Percentiles rank a stretch among this genome's conserved stretches.
Evolutionary conservation across 2,797 vertebrate genomes (phyloP).

Genomic region (Nyctalus aviator): DNA sequence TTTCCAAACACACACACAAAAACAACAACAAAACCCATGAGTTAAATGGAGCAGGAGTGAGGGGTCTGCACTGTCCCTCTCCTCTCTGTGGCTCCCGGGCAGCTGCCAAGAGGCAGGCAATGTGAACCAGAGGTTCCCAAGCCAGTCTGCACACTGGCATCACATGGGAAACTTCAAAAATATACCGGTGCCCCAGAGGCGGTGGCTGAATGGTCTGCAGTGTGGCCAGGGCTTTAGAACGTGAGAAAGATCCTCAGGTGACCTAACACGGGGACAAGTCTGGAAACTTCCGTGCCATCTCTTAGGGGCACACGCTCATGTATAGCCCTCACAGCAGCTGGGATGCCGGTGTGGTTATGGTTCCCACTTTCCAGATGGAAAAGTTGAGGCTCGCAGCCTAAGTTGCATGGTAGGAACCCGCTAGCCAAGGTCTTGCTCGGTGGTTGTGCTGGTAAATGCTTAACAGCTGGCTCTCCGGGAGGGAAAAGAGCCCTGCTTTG

Average conservation of each 20-base stretch:
- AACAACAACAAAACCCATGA: not conserved
- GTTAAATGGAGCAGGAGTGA: not conserved
- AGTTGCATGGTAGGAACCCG: not conserved
- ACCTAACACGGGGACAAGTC: not conserved
- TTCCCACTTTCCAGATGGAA: not conserved
- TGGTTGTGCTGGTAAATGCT: not conserved
- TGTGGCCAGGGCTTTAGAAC: not conserved
- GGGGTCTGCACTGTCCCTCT: not conserved
- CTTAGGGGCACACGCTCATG: not conserved
- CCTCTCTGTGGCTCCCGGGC: not conserved
- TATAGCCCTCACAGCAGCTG: not conserved
- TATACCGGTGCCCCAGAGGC: not conserved
- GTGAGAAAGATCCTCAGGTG: not conserved
- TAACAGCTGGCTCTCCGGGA: not conserved
- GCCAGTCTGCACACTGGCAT: not conserved
- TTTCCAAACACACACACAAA: too few species aligned
- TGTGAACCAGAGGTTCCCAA: not conserved
- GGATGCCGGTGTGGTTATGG: not conserved
- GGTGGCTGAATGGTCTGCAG: not conserved
- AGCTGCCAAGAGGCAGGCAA: not conserved
- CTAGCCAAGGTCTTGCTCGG: not conserved
- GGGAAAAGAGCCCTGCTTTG: not conserved
- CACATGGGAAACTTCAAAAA: not conserved
- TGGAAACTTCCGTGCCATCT: not conserved
- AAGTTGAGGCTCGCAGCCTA: not conserved